A percentile compares a stretch with the other conserved stretches of the same genome.
phyloP scores from a whole-genome alignment of 2,113 vertebrate species.

The Meriones unguiculatus region DNA sequence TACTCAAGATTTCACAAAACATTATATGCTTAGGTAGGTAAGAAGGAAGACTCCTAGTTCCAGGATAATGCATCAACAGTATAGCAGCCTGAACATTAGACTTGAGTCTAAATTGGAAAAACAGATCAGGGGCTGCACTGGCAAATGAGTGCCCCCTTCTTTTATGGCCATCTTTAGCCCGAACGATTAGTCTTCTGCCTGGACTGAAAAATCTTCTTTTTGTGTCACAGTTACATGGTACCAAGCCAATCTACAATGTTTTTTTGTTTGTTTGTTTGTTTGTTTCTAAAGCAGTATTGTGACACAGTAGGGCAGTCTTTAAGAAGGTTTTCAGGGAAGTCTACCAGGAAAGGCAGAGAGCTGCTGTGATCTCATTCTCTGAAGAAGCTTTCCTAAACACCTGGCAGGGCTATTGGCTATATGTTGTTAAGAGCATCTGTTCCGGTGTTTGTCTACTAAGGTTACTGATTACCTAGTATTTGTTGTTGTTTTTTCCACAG shows the following conservation, averaged over 20 bases:
- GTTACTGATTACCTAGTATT: background rate
- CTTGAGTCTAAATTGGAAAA: background rate
- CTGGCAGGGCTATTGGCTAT: background rate
- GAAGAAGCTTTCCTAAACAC: background rate
- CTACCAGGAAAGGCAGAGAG: background rate
- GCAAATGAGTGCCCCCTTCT: background rate
- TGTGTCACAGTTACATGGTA: background rate
- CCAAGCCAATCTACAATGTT: background rate
- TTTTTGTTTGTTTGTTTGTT: background rate
- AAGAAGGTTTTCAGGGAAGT: background rate
- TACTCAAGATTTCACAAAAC: background rate
- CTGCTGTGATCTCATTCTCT: background rate
- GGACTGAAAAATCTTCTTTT: background rate
- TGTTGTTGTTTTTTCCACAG: background rate
- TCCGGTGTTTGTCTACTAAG: background rate
- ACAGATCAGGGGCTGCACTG: background rate
- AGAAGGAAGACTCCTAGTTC: background rate
- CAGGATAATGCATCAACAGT: slow-evolving; percentile 1
- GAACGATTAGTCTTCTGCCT: background rate
- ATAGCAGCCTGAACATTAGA: background rate
- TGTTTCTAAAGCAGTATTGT: background rate
- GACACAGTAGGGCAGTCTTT: background rate
- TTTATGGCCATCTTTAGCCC: background rate
- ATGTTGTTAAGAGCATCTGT: background rate
- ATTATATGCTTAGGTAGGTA: background rate